Evolutionary conservation across 2,113 vertebrate genomes (phyloP).

Genomic region (Rhadina sibilatrix): DNA sequence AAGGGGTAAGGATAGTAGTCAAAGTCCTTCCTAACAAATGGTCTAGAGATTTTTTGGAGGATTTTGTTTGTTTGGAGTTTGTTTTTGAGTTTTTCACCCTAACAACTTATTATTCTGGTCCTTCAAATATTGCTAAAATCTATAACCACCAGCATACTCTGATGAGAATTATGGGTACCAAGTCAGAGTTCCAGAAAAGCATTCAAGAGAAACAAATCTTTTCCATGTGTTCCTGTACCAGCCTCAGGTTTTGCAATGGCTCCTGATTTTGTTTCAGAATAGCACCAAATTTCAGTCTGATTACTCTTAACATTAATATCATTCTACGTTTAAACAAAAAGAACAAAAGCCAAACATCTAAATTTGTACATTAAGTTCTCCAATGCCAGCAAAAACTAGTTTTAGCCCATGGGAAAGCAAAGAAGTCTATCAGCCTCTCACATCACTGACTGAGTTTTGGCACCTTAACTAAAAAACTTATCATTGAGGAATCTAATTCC

Average conservation of each 20-base stretch:
- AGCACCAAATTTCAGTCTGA: neutral
- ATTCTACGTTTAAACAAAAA: neutral
- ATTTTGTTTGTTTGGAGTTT: neutral
- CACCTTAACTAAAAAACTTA: neutral
- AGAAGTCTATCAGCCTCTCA: neutral
- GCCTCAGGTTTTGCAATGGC: neutral
- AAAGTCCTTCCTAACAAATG: neutral
- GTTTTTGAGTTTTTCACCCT: neutral
- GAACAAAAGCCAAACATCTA: neutral
- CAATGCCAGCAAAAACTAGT: neutral
- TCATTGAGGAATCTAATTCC: neutral
- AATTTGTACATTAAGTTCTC: neutral
- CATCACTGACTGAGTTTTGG: neutral
- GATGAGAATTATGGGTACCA: neutral
- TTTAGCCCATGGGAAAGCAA: neutral
- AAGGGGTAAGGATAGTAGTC: neutral
- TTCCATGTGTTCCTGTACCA: neutral
- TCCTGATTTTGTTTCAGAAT: neutral
- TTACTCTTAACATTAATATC: neutral
- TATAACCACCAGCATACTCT: neutral
- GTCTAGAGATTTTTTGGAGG: neutral
- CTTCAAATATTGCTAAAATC: neutral
- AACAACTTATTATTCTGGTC: neutral
- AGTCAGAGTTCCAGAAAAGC: neutral
- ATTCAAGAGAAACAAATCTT: neutral